A percentile compares a stretch with the other conserved stretches of the same genome.
Evolutionary conservation across 2,888 invertebrate genomes (phyloP).

Genomic region (Agrochola circellaris): DNA sequence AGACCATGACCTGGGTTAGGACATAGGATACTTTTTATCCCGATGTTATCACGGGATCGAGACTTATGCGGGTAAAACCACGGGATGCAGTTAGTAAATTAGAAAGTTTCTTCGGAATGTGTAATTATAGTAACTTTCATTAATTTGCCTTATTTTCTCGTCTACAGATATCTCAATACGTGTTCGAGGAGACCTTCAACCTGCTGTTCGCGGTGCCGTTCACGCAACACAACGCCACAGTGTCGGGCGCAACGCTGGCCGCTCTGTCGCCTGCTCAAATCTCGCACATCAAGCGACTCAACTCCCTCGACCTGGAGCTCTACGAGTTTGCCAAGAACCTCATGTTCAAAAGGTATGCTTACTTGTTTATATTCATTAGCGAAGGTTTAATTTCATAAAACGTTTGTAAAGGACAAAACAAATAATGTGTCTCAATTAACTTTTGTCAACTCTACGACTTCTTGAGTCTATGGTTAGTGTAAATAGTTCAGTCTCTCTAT

Average conservation of each 20-base stretch:
- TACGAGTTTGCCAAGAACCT: constrained; percentile 98
- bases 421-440: constrained; percentile 51
- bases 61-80: too few species aligned
- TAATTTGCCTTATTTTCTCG: background rate
- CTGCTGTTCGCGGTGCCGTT: constrained; percentile 97
- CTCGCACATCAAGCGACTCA: constrained; percentile 94
- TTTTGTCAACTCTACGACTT: constrained; percentile 41
- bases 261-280: constrained; percentile 94
- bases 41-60: too few species aligned
- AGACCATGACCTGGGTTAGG: too few species aligned
- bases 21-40: too few species aligned
- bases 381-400: constrained; percentile 39
- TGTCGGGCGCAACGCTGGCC: constrained; percentile 95
- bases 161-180: constrained; percentile 95
- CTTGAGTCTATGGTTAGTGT: constrained; percentile 44
- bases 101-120: background rate
- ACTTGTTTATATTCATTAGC: constrained; percentile 44
- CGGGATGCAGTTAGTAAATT: too few species aligned
- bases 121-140: background rate
- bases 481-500: constrained; percentile 48
- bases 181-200: constrained; percentile 98
- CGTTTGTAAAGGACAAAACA: constrained; percentile 46
- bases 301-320: constrained; percentile 97
- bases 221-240: constrained; percentile 97
- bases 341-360: constrained; percentile 93